A percentile compares a stretch with the other conserved stretches of the same genome.
Evolutionary conservation across 2,797 vertebrate species (phyloP).

Genomic region (Peromyscus melanophrys): DNA sequence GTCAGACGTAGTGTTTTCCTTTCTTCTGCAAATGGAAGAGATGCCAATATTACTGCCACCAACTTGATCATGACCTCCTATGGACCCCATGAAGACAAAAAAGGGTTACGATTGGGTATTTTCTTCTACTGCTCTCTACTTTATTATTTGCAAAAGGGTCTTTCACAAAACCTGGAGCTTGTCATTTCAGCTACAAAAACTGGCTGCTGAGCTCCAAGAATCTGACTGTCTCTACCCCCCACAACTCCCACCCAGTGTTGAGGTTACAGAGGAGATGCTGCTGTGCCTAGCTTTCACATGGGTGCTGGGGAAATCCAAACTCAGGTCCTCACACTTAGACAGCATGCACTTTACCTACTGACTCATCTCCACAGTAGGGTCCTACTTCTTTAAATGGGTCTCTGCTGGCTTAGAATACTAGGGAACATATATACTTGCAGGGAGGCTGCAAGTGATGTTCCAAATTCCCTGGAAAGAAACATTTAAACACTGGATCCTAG

Average conservation of each 20-base stretch:
- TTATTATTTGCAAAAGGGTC: not conserved
- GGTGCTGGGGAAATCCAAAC: not conserved
- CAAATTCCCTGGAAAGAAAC: constrained; percentile 38
- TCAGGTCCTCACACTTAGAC: not conserved
- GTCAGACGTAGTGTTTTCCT: not conserved
- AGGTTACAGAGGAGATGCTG: not conserved
- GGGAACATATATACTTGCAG: constrained; percentile 27
- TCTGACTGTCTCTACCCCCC: not conserved
- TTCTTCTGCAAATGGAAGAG: not conserved
- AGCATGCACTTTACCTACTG: not conserved
- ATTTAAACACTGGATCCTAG: not conserved
- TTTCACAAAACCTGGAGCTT: not conserved
- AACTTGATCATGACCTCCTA: not conserved
- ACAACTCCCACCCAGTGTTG: not conserved
- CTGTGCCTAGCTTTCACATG: not conserved
- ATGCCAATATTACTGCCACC: not conserved
- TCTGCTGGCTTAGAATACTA: constrained; percentile 40
- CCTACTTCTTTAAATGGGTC: constrained; percentile 40
- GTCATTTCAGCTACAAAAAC: not conserved
- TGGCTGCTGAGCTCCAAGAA: not conserved
- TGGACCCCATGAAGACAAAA: not conserved
- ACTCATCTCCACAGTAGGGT: not conserved
- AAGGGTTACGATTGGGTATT: not conserved
- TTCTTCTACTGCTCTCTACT: not conserved
- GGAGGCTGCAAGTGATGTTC: constrained; percentile 38